Base-by-base conservation (phyloP, 2,797 vertebrate genomes). In the Hydrocynus forskahlii region DNA sequence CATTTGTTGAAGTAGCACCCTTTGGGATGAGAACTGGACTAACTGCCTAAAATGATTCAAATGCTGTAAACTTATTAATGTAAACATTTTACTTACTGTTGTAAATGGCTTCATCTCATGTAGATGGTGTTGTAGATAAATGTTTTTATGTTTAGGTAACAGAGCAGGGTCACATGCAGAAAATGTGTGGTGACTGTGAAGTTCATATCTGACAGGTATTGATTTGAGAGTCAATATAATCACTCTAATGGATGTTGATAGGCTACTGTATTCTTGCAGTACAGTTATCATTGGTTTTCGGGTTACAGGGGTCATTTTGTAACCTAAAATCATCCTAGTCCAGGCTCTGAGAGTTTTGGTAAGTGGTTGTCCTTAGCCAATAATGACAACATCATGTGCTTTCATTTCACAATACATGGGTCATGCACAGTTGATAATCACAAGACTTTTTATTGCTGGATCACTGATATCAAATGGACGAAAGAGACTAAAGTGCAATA, bases 361-460 rank as follows among this genome's bases (percentile, higher is more conserved):
- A 71, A 29, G 38, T 72, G 45, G 52, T 2, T 1, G 1, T 0
- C n/a, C 8, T 21, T 23, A 19, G 45, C 0, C 40, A 60, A 2
- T 35, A 40, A 80, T 25, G 54, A 75, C 21, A 55, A 45, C 10
- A 80, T 82, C 60, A 82, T 75, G 74, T 75, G 73, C 35, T 85
- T 79, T 83, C 62, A 69, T 86, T 88, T 78, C 79, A 48, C 76
- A 79, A 84, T 54, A 70, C 79, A 74, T 12, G 23, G 78, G 40
- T 81, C 78, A 62, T 12, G 40, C 38, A 57, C 25, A 7, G 17
- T 48, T 43, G 63, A 19, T 66, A 55, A 67, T 21, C 43, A 43
- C 16, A 72, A 72, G 57, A 10, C 64, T n/a, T 29, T 82, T 82
- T 82, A 77, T 66, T 80, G 69, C 50, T 66, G 19, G 35, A 54